phyloP scores from a whole-genome alignment of 2,113 vertebrate species.

The Toxotes jaculatrix region DNA sequence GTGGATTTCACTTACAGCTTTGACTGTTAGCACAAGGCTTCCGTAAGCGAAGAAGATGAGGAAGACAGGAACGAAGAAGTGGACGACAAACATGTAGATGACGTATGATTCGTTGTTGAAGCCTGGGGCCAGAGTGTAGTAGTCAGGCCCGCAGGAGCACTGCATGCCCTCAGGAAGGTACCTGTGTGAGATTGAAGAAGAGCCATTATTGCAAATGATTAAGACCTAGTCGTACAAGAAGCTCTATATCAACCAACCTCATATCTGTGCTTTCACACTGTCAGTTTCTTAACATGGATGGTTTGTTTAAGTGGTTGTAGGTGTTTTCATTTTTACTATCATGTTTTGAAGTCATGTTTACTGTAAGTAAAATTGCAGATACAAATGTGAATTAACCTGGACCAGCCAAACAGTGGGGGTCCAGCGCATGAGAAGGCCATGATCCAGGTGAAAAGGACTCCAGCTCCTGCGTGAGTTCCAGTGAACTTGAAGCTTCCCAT shows the following conservation, averaged over 20 bases:
- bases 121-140: conserved; percentile 85
- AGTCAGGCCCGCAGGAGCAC: conserved; percentile 86
- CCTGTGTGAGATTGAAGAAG: conserved; percentile 55
- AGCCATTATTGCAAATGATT: background rate
- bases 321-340: background rate
- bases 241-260: background rate
- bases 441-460: conserved; percentile 85
- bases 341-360: background rate
- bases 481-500: conserved; percentile 88
- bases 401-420: conserved; percentile 87
- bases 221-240: background rate
- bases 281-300: background rate
- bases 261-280: background rate
- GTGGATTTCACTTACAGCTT: conserved; percentile 78
- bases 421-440: conserved; percentile 83
- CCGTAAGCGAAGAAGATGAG: conserved; percentile 87
- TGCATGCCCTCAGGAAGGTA: conserved; percentile 87
- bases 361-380: background rate
- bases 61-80: conserved; percentile 81
- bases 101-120: conserved; percentile 87
- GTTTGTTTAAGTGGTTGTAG: background rate
- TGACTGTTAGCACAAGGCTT: conserved; percentile 85
- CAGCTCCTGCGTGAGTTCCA: conserved; percentile 78
- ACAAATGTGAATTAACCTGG: conserved; percentile 72
- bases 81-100: conserved; percentile 83